Base-by-base conservation (phyloP, 2,888 invertebrate genomes). In the Dioctria rufipes region DNA sequence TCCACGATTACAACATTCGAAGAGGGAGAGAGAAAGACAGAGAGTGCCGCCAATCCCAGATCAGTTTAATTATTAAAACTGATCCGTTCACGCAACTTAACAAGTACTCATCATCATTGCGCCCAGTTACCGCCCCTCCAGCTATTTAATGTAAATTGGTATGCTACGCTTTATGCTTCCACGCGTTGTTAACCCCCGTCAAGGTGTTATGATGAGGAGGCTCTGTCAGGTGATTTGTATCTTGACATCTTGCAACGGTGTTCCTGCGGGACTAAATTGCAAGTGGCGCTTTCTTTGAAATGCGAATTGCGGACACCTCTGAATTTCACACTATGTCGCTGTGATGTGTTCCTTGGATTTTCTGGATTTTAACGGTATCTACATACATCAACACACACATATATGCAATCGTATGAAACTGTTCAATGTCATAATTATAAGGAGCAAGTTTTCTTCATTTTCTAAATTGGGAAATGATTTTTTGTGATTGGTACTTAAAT, bases 251-350 rank as follows among this genome's bases (percentile, higher is more conserved):
- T 63, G 63, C 77, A 63, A 63, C 25, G 25, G 77, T 63, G 46
- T 63, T 77, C 49, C 42, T 77, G 77, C 63, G 25, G 25, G 25
- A 25, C 77, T 58, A 77, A 77, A 77, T 77, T 49, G 11, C 37
- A 77, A 77, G 77, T 77, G 77, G 77, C 77, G 77, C 77, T 77
- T 63, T 63, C 46, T 77, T 77, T 77, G 63, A 77, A 43, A 54
- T n/a, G 54, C 4, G 6, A 4, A 8, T 4, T 4, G 54, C 4
- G n/a, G 4, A 54, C 11, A 25, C 54, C 11, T 54, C 11, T 4
- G 11, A 54, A n/a, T 11, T 11, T 54, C 11, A 11, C 54, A 54
- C 54, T 54, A 11, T 54, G 6, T 11, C 4, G 4, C 54, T 54
- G 54, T 25, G 25, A 25, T 25, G 25, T 46, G 11, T 54, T n/a